Percentiles rank a stretch among this genome's conserved stretches.
These are phyloP conservation scores for Terebella lapidaria DNA, from an alignment of 2,888 invertebrate species.

Conservation along the genomic window DNA sequence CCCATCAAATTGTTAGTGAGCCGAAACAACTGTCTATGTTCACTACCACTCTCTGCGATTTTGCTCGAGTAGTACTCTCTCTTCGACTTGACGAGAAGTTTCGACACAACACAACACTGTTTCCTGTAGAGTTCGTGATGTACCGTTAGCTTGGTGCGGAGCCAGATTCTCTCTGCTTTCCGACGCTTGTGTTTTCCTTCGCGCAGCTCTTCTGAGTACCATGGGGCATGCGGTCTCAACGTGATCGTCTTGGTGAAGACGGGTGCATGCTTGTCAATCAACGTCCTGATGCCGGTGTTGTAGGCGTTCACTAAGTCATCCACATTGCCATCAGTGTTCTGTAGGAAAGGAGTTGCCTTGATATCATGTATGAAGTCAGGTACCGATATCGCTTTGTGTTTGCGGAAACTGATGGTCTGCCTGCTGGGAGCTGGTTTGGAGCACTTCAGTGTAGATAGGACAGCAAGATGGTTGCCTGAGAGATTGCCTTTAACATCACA, in stretches of 20 bases:
- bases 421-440: neutral
- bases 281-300: neutral
- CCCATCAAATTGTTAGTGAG: neutral
- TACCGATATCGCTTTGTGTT: neutral
- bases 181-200: neutral
- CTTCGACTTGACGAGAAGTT: neutral
- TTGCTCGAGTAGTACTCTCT: neutral
- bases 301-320: neutral
- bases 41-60: neutral
- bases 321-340: neutral
- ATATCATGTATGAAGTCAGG: neutral
- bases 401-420: neutral
- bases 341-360: neutral
- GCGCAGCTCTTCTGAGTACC: neutral
- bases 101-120: neutral
- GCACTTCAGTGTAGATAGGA: no score
- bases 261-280: neutral
- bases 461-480: no score
- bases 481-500: no score
- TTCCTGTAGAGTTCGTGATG: neutral
- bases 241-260: neutral
- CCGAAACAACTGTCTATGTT: neutral
- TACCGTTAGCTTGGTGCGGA: neutral
- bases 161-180: neutral
- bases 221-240: neutral